A percentile compares a stretch with the other conserved stretches of the same genome.
Evolutionary conservation across 2,888 invertebrate genomes (phyloP).

Genomic region (Eristalis tenax): DNA sequence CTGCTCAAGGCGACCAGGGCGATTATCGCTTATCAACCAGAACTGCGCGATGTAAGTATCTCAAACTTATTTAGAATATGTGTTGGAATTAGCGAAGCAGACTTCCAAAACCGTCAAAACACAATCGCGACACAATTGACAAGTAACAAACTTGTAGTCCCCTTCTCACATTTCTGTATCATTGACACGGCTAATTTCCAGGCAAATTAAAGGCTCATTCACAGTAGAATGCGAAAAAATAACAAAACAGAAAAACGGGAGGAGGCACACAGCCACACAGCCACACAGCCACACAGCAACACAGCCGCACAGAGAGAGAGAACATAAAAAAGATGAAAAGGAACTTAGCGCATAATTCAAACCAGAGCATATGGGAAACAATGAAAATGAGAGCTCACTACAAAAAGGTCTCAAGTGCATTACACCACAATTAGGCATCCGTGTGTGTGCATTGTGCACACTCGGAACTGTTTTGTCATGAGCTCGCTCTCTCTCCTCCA

Average conservation of each 20-base stretch:
- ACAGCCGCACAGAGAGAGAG: not conserved
- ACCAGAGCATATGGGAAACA: constrained; percentile 46
- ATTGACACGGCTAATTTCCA: constrained; percentile 69
- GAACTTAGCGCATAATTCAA: constrained; percentile 47
- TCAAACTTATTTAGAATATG: too few species aligned
- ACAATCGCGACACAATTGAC: not conserved
- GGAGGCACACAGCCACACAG: not conserved
- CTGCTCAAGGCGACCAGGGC: too few species aligned
- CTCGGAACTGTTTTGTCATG: constrained; percentile 28
- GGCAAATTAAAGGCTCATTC: constrained; percentile 70
- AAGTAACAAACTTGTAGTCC: constrained; percentile 24
- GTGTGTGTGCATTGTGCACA: constrained; percentile 35
- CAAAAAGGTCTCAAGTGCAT: constrained; percentile 56
- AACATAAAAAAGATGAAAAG: constrained; percentile 1
- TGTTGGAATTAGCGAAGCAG: too few species aligned
- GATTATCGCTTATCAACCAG: too few species aligned
- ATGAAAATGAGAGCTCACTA: constrained; percentile 49
- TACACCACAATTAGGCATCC: constrained; percentile 51
- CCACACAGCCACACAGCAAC: not conserved
- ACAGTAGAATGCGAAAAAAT: constrained; percentile 52
- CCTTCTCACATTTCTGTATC: constrained; percentile 56
- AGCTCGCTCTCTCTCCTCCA: not conserved
- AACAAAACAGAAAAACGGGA: not conserved
- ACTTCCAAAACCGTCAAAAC: too few species aligned
- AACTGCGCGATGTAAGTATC: too few species aligned